Percentiles rank a stretch among this genome's conserved stretches.
Conservation (phyloP, 2,888 invertebrate genomes). For the Lasiommata megera region DNA sequence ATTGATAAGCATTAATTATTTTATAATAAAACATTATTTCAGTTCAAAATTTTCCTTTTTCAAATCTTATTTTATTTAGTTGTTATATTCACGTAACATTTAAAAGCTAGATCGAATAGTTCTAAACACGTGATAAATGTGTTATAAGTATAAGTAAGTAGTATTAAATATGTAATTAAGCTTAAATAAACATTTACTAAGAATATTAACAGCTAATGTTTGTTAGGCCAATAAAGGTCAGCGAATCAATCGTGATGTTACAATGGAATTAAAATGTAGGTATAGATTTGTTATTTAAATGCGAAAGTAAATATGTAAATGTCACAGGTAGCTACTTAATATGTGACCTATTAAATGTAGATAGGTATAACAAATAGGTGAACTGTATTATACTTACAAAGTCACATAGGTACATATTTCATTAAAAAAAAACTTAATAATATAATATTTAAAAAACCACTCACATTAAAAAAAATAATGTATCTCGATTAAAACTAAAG, state of each 20-base stretch:
- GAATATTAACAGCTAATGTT: constrained; percentile 27
- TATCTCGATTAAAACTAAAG: too few relatives aligned
- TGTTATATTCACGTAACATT: too few relatives aligned
- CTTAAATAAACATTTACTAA: constrained; percentile 25
- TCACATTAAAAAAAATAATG: too few relatives aligned
- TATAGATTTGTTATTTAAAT: constrained; percentile 31
- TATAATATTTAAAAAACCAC: too few relatives aligned
- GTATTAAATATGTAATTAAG: constrained; percentile 18
- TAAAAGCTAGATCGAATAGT: too few relatives aligned
- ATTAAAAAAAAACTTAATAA: too few relatives aligned
- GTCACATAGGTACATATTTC: background rate
- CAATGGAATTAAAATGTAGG: constrained; percentile 28
- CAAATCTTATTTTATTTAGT: too few relatives aligned
- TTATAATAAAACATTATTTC: too few relatives aligned
- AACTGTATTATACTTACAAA: background rate
- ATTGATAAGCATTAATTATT: too few relatives aligned
- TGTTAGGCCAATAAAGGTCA: constrained; percentile 31
- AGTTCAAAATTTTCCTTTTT: too few relatives aligned
- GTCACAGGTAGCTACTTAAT: background rate
- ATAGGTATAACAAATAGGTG: background rate
- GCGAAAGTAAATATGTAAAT: constrained; percentile 18
- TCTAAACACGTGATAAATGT: too few relatives aligned
- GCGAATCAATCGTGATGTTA: constrained; percentile 26
- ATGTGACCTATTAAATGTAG: constrained; percentile 10
- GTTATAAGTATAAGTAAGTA: background rate